Conservation (phyloP, 92 coral and sea anemone species). For the Phymanthus crucifer region DNA sequence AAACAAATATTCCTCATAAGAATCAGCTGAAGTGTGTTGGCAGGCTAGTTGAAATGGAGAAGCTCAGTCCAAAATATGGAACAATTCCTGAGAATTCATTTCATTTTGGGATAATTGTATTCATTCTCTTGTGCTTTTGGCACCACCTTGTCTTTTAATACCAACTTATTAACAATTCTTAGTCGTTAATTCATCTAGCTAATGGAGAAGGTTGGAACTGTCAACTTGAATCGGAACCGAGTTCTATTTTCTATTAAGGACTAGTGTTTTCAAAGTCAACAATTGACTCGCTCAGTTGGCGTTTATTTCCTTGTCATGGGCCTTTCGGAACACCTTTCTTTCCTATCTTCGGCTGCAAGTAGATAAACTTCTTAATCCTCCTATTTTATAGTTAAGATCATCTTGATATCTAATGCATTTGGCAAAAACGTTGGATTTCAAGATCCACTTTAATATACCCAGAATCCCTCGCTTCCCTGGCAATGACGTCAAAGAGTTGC, state of each 20-base stretch:
- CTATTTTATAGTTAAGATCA: no score
- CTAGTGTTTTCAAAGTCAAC: not conserved
- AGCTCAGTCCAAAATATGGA: not conserved
- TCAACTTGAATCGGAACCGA: not conserved
- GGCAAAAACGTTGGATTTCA: no score
- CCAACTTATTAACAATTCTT: not conserved
- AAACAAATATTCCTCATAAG: not conserved
- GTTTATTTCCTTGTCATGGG: slow-evolving; percentile 9
- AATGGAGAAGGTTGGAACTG: not conserved
- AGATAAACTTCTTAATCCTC: no score
- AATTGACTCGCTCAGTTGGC: not conserved
- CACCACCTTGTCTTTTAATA: not conserved
- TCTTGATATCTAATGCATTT: no score
- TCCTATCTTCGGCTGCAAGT: not conserved
- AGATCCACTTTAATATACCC: not conserved
- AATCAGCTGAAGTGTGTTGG: no score
- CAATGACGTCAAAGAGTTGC: not conserved
- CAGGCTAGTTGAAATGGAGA: no score
- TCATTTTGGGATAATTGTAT: not conserved
- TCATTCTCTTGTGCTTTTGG: not conserved
- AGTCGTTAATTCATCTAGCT: not conserved
- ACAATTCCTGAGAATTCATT: not conserved
- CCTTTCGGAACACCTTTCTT: not conserved
- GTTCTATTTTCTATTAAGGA: slow-evolving; percentile 16
- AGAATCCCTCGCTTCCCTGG: not conserved